Evolutionary conservation across 2,797 vertebrate species (phyloP), one percentile per base, ranked within the genome.

Genomic region (Leptodactylus fallax): DNA sequence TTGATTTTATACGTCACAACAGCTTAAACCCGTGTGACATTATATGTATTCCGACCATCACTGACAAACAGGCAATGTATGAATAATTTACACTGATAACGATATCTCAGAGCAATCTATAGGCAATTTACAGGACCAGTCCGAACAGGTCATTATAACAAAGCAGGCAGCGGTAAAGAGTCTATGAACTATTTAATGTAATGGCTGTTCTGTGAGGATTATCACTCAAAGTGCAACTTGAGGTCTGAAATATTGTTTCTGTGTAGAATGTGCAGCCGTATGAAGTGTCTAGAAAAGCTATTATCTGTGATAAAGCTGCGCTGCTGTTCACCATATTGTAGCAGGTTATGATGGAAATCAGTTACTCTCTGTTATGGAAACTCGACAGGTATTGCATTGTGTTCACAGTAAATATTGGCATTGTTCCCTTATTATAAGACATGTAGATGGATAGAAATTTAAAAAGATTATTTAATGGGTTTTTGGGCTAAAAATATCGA

Each of bases 311-410:
- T 11, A 77, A 77, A 77, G 49, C 47, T 23, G 72, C 47, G 1
- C 19, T 6, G 21, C 21, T 53, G 72, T 7, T 77, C 72, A n/a
- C 49, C 49, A 53, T 77, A 53, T 51, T 77, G 49, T 53, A 77
- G 51, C 72, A 53, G 25, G n/a, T 61, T 49, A 55, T 76, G 17
- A 85, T 85, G 53, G 53, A 63, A 63, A 63, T 81, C 79, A 21
- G 8, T 81, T 60, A 81, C 27, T 81, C 19, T 74, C 19, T 74
- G 65, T 58, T 71, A 21, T 58, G 53, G 19, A 72, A 72, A 55
- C 47, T 51, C 21, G 72, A 77, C 72, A 77, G 72, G 72, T 77
- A 77, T 14, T 77, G 72, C 49, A 45, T 77, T 53, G 14, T 53
- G 49, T 77, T n/a, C 21, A 53, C 47, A 53, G 21, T 23, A 47